Conservation (phyloP, 2,888 invertebrate species). For the Thecocarcelia acutangulata region DNA sequence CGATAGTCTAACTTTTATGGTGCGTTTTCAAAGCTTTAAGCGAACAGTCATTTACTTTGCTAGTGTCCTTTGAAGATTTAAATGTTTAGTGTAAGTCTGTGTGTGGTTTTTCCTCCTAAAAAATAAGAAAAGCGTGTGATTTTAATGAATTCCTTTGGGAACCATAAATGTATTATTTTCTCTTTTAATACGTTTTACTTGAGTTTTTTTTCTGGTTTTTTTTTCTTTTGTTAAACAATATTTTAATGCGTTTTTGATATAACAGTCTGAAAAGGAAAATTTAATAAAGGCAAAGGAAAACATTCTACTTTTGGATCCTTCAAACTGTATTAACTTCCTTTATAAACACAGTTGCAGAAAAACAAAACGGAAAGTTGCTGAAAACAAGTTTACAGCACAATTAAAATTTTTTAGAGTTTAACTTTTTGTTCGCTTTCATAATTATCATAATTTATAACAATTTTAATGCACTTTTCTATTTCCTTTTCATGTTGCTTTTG, state of each 20-base stretch:
- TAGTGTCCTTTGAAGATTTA: neutral
- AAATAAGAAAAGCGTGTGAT: conserved; percentile 34
- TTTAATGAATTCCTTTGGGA: conserved; percentile 45
- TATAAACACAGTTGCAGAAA: neutral
- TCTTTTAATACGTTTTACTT: neutral
- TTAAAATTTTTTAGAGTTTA: conserved; percentile 1
- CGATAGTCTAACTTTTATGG: neutral
- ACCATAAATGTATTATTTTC: conserved; percentile 31
- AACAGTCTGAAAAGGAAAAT: neutral
- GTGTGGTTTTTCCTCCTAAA: neutral
- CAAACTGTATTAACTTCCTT: neutral
- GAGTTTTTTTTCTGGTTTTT: neutral
- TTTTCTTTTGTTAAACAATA: conserved; percentile 13
- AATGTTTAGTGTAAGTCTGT: neutral
- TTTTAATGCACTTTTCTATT: neutral
- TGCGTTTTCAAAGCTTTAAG: neutral
- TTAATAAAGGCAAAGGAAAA: conserved; percentile 23
- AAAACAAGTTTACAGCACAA: neutral
- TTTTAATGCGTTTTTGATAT: conserved; percentile 31
- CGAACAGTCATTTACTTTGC: neutral
- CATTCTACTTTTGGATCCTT: neutral
- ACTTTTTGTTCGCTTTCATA: conserved; percentile 17
- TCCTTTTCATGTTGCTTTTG: conserved; percentile 14
- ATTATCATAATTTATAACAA: conserved; percentile 34
- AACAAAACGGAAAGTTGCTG: too few species aligned